Evolutionary conservation across 1,140 invertebrate species (phyloP).

Genomic region (Bombus terrestris): DNA sequence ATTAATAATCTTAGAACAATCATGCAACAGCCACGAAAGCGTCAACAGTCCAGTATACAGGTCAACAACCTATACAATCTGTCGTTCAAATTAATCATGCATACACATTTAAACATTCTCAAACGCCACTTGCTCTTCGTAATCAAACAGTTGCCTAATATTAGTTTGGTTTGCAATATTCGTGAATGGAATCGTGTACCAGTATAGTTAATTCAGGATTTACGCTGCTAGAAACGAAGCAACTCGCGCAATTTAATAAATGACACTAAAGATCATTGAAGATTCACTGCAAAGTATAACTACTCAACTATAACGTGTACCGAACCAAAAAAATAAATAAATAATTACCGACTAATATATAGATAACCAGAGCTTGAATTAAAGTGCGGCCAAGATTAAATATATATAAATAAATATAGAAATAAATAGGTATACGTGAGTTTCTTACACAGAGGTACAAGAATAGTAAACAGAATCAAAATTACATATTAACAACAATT

Average conservation of each 20-base stretch:
- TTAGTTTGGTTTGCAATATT: neutral
- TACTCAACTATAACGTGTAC: no score
- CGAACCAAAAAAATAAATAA: no score
- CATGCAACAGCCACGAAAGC: neutral
- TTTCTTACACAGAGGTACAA: no score
- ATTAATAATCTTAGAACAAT: neutral
- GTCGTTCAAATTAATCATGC: neutral
- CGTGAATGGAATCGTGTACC: neutral
- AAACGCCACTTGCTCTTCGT: neutral
- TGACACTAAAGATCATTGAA: no score
- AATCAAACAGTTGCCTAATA: neutral
- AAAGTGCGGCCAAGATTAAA: no score
- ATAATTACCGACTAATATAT: no score
- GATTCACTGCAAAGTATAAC: no score
- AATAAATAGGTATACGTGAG: no score
- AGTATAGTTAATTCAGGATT: neutral
- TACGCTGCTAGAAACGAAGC: neutral
- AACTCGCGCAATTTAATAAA: neutral
- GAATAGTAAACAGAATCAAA: no score
- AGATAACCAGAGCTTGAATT: no score
- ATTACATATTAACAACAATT: no score
- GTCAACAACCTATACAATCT: neutral
- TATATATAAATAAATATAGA: no score
- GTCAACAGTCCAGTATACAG: neutral
- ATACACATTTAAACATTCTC: neutral